Evolutionary conservation across 2,888 invertebrate genomes (phyloP).

Genomic region (Eilema depressum): DNA sequence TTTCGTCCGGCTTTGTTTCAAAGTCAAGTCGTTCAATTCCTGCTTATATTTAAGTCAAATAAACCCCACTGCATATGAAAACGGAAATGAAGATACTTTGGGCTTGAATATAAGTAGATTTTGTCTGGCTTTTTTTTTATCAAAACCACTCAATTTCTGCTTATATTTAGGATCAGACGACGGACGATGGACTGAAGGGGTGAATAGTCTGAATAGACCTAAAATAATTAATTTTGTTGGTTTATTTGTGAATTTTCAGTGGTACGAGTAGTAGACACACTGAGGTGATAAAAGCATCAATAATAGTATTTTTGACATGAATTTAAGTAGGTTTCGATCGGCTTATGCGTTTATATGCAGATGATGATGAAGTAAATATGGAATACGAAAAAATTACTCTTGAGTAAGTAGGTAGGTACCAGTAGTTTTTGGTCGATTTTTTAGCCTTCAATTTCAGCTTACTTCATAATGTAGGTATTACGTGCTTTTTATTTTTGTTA

Average conservation of each 20-base stretch:
- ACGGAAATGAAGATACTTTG: neutral
- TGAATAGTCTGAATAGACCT: neutral
- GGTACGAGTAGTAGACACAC: too few species aligned
- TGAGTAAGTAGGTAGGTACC: too few species aligned
- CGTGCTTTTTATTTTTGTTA: too few species aligned
- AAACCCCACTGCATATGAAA: neutral
- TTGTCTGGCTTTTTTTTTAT: conserved; percentile 35
- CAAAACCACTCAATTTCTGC: conserved; percentile 30
- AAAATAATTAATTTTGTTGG: neutral
- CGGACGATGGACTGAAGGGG: neutral
- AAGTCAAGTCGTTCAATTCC: neutral
- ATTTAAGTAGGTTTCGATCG: too few species aligned
- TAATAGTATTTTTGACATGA: too few species aligned
- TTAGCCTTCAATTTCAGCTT: too few species aligned
- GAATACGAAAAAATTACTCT: too few species aligned
- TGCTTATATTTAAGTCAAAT: conserved; percentile 7
- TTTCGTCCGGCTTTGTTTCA: conserved; percentile 39
- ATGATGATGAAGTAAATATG: too few species aligned
- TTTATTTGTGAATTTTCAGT: neutral
- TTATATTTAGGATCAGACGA: conserved; percentile 27
- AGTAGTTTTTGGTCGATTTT: too few species aligned
- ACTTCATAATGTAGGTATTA: too few species aligned
- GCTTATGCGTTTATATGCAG: too few species aligned
- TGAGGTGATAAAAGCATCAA: too few species aligned
- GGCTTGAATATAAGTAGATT: conserved; percentile 49